Evolutionary conservation across 30 jellyfish, hydroid and myxozoan species (phyloP), one percentile per base, ranked within the genome.

Genomic region (Aurelia sp.): DNA sequence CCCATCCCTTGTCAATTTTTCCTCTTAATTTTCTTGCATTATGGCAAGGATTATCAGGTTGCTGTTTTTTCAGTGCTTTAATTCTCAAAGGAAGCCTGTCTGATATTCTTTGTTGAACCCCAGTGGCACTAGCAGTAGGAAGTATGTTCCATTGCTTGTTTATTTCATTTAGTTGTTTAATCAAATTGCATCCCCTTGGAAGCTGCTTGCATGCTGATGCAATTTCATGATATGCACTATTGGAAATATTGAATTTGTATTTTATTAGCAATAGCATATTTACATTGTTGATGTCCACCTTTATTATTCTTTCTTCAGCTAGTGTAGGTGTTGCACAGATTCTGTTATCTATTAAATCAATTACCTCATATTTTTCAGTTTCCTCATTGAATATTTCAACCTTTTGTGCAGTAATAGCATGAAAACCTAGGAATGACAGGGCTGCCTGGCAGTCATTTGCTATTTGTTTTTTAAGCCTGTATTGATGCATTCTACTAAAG

Each of bases 1-100:
- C 44, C 90, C 84, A 80, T 80, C 90, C 18, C 71, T 75, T n/a
- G 72, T 63, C 12, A 80, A 13, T 55, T 64, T 78, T 78, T 5
- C 27, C 22, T 33, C 35, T 12, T 5, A 23, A 0, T 0, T 18
- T 60, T 44, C 55, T 44, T 44, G 55, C 55, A 10, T 44, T 44
- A 12, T 40, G 51, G 51, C 55, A 44, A 44, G 55, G 55, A 44
- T 44, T 44, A 0, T 44, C 55, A 21, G 63, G 37, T 2, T 18
- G 21, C 35, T 5, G 62, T 12, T 33, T 20, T 71, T 4, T 41
- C 6, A 27, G 64, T 10, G 81, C 64, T 21, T 6, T 1, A 22
- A 27, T 59, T 22, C 81, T 17, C 63, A 22, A 22, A 15, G 62
- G 33, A 61, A 59, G 48, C 3, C 72, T 19, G n/a, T 77, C 72